Evolutionary conservation across 1,140 invertebrate species (phyloP).

Genomic region (Caenorhabditis remanei): DNA sequence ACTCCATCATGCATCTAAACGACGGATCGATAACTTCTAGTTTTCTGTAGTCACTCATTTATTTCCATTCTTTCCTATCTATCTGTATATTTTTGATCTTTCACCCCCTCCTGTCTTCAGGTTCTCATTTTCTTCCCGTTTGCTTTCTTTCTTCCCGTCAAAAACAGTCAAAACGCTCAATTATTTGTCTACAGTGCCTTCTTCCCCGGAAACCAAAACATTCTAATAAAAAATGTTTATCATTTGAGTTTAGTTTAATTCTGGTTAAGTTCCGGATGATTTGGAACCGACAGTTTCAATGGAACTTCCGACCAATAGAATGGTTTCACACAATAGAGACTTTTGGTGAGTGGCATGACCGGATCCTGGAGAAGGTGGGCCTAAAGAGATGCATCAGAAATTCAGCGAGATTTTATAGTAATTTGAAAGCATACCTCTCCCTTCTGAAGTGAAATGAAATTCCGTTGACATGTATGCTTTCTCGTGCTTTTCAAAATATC

Average conservation of each 20-base stretch:
- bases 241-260: background rate
- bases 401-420: too few relatives aligned
- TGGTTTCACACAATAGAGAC: conserved; percentile 11
- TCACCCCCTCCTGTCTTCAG: conserved; percentile 40
- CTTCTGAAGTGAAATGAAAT: conserved; percentile 14
- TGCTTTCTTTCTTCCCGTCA: background rate
- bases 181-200: conserved; percentile 34
- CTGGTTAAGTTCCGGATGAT: conserved; percentile 27
- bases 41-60: background rate
- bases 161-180: conserved; percentile 34
- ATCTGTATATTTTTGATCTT: conserved; percentile 42
- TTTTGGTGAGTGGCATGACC: conserved; percentile 23
- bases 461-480: conserved; percentile 13
- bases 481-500: conserved; percentile 30
- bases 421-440: conserved; percentile 21
- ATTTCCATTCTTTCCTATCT: conserved; percentile 23
- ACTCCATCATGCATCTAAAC: conserved; percentile 15
- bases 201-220: background rate
- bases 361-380: background rate
- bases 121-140: background rate
- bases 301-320: conserved; percentile 31
- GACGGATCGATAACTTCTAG: conserved; percentile 38
- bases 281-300: conserved; percentile 23
- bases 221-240: conserved; percentile 8
- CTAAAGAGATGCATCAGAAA: background rate